Percentiles rank a stretch among this genome's conserved stretches.
phyloP scores from a whole-genome alignment of 2,888 invertebrate species.

The Stegana nigrithorax region DNA sequence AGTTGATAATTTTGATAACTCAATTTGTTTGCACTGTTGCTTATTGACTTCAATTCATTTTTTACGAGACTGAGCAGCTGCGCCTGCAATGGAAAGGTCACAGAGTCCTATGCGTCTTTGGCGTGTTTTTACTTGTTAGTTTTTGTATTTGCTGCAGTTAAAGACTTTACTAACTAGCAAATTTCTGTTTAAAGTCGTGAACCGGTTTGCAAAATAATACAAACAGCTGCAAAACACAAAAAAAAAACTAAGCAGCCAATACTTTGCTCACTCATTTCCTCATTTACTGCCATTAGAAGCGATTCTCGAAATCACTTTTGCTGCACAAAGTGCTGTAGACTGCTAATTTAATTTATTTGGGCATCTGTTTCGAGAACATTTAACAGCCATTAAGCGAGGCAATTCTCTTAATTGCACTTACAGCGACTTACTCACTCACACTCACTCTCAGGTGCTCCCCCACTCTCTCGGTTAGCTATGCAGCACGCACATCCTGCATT shows the following conservation, averaged over 20 bases:
- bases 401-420: conserved; percentile 59
- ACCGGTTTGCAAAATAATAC: not conserved
- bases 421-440: not conserved
- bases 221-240: not conserved
- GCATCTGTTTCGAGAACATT: conserved; percentile 65
- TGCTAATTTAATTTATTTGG: conserved; percentile 58
- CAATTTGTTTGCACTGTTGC: conserved; percentile 46
- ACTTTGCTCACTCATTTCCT: not conserved
- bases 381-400: conserved; percentile 63
- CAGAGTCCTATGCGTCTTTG: too few species aligned
- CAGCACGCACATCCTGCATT: conserved; percentile 20
- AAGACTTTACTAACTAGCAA: not conserved
- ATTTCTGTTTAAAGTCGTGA: not conserved
- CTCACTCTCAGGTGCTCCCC: conserved; percentile 7
- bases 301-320: conserved; percentile 11
- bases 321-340: too few species aligned
- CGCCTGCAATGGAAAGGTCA: too few species aligned
- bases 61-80: too few species aligned
- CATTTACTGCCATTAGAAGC: conserved; percentile 1
- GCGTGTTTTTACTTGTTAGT: too few species aligned
- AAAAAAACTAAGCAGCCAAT: not conserved
- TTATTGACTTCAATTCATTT: too few species aligned
- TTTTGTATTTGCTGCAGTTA: too few species aligned
- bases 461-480: conserved; percentile 27
- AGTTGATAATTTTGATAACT: conserved; percentile 44